Evolutionary conservation across 1,140 invertebrate genomes (phyloP).

Genomic region (Cherax destructor): DNA sequence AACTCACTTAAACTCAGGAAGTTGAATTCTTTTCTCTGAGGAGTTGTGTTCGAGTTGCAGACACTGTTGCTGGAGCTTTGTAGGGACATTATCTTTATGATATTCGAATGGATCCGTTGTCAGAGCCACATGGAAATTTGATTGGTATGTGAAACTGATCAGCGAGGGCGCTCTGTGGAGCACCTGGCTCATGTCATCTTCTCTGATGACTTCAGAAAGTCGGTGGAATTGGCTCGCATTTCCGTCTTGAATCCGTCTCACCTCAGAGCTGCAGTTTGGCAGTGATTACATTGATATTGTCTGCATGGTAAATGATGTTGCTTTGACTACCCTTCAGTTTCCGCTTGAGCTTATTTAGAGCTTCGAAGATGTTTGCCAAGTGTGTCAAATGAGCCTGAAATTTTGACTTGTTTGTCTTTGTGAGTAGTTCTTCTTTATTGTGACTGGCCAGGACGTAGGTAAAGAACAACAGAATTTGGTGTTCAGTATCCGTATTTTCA

Average conservation of each 20-base stretch:
- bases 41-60: constrained; percentile 11
- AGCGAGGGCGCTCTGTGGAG: constrained; percentile 9
- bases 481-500: neutral
- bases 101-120: constrained; percentile 17
- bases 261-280: neutral
- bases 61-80: constrained; percentile 13
- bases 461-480: constrained; percentile 3
- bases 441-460: constrained; percentile 5
- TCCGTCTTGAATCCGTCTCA: constrained; percentile 8
- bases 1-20: neutral
- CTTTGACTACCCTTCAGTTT: constrained; percentile 4
- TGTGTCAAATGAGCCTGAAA: constrained; percentile 1
- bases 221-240: constrained; percentile 17
- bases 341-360: constrained; percentile 13
- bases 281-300: constrained; percentile 35
- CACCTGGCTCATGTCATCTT: constrained; percentile 6
- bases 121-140: constrained; percentile 31
- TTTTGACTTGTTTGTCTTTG: neutral
- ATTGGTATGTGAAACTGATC: constrained; percentile 14
- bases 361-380: constrained; percentile 20
- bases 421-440: constrained; percentile 5
- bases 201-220: constrained; percentile 2
- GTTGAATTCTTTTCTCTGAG: constrained; percentile 3
- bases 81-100: constrained; percentile 29
- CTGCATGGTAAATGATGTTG: constrained; percentile 2